Percentiles rank a stretch among this genome's conserved stretches.
Evolutionary conservation across 2,113 vertebrate genomes (phyloP).

Genomic region (Petromus typicus): DNA sequence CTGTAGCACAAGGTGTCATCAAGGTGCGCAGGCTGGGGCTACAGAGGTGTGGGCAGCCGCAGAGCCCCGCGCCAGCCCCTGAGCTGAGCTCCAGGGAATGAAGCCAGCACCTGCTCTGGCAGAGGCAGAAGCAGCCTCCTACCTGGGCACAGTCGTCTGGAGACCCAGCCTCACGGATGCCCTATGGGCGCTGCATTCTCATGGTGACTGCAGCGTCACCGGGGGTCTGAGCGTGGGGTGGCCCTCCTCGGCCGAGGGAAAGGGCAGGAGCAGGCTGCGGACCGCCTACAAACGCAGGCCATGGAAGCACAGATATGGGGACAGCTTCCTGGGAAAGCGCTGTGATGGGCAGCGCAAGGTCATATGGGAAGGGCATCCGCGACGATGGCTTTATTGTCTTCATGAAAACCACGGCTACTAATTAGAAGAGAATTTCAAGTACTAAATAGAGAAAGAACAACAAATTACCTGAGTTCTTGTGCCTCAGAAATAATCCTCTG

Average conservation of each 20-base stretch:
- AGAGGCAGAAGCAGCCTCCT: neutral
- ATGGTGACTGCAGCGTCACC: rapidly evolving
- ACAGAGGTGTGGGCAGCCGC: neutral
- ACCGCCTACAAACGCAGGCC: rapidly evolving
- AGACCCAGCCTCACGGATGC: neutral
- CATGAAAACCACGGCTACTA: rapidly evolving
- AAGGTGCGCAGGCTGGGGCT: neutral
- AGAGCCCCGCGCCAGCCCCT: rapidly evolving
- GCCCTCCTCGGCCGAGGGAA: rapidly evolving
- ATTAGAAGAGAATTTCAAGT: neutral
- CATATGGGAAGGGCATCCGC: neutral
- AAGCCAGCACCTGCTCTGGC: neutral
- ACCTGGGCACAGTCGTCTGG: neutral
- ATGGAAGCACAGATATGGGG: rapidly evolving
- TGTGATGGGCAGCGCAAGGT: rapidly evolving
- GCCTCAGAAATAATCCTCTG: rapidly evolving
- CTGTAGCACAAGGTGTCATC: neutral
- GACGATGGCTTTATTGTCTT: neutral
- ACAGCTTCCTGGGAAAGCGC: rapidly evolving
- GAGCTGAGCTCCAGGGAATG: neutral
- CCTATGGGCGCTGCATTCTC: neutral
- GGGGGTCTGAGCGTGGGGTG: rapidly evolving
- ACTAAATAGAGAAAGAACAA: neutral
- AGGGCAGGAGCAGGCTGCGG: rapidly evolving
- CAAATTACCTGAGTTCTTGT: neutral